Evolutionary conservation across 2,797 vertebrate species (phyloP).

Genomic region (Hylomyscus alleni): DNA sequence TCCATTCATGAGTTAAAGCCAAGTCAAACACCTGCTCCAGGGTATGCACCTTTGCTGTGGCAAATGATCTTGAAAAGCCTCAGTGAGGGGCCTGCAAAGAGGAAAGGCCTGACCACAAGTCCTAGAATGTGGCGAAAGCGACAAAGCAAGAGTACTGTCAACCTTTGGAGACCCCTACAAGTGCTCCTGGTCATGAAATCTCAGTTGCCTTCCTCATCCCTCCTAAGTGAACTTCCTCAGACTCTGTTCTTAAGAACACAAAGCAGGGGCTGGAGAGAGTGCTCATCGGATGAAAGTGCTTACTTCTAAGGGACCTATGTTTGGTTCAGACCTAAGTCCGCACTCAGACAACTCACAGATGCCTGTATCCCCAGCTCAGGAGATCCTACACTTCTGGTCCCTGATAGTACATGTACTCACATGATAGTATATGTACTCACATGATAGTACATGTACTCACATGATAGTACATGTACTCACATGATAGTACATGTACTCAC

Average conservation of each 20-base stretch:
- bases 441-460: no score
- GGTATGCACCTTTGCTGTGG: background rate
- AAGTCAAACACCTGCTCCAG: background rate
- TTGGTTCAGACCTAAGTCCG: no score
- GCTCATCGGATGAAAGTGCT: background rate
- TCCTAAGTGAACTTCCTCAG: conserved; percentile 55
- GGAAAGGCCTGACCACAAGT: background rate
- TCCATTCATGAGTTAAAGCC: conserved; percentile 38
- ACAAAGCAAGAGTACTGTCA: background rate
- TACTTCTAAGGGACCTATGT: background rate
- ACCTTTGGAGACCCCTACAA: background rate
- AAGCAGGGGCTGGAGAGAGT: conserved; percentile 15
- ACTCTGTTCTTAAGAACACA: conserved; percentile 22
- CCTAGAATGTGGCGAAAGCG: conserved; percentile 5
- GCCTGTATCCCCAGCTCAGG: background rate
- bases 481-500: no score
- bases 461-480: no score
- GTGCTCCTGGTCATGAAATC: conserved; percentile 32
- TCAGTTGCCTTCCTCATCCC: conserved; percentile 49
- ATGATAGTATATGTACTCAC: no score
- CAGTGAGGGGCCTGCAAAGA: conserved; percentile 7
- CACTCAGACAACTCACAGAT: background rate
- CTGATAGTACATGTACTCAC: background rate
- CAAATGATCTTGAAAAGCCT: conserved; percentile 44
- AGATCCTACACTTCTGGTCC: background rate